Conservation (phyloP, 2,888 invertebrate species). For the Netelia melanura region DNA sequence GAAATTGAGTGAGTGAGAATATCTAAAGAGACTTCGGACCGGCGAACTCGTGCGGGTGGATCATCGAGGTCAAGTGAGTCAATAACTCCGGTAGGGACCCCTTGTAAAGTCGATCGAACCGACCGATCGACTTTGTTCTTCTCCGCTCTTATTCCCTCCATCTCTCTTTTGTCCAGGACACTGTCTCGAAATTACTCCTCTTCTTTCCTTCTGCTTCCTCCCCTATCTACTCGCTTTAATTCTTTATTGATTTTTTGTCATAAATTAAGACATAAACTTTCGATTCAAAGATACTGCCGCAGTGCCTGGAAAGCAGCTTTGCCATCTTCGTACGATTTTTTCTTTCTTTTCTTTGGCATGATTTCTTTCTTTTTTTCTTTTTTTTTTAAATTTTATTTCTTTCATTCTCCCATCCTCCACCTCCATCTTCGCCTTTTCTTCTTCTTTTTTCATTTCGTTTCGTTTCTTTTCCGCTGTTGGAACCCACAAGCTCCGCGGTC, state of each 20-base stretch:
- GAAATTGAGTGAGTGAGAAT: conserved; percentile 56
- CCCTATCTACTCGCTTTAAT: conserved; percentile 19
- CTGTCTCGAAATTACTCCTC: conserved; percentile 61
- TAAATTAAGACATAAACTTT: conserved; percentile 67
- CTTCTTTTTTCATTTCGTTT: conserved; percentile 25
- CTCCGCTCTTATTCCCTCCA: conserved; percentile 38
- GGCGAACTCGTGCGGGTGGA: conserved; percentile 68
- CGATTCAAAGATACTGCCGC: conserved; percentile 50
- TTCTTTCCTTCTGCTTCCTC: conserved; percentile 6
- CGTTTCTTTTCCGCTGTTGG: conserved; percentile 46
- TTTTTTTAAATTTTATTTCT: conserved; percentile 4
- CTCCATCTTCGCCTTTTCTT: background rate
- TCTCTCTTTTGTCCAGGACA: conserved; percentile 58
- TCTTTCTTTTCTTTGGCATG: background rate
- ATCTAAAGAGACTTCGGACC: conserved; percentile 62
- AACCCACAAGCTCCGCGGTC: conserved; percentile 47
- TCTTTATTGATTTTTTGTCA: conserved; percentile 67
- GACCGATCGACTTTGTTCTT: conserved; percentile 70
- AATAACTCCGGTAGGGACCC: conserved; percentile 68
- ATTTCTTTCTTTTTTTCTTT: background rate
- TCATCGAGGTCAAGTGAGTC: conserved; percentile 70
- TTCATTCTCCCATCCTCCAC: background rate
- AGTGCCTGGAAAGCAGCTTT: conserved; percentile 53
- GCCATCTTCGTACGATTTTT: conserved; percentile 23
- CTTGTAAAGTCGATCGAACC: conserved; percentile 68